These are phyloP conservation scores for Epinephelus coioides DNA, from an alignment of 2,797 vertebrate species.

Conservation along the genomic window DNA sequence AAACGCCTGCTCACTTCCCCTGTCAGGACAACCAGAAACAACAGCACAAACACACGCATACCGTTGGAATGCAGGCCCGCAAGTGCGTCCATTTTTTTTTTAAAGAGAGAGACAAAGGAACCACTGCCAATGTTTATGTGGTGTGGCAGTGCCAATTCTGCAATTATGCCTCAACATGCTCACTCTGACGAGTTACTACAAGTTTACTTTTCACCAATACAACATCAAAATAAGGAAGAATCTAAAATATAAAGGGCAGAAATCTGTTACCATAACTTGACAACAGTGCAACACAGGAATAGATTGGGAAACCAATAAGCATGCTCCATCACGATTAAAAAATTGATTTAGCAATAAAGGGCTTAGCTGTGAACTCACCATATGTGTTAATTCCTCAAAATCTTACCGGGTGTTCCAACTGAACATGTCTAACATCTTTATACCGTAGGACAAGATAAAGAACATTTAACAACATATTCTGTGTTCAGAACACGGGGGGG, in stretches of 20 bases:
- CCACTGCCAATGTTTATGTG: conserved; percentile 59
- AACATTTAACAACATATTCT: conserved; percentile 9
- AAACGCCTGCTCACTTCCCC: conserved; percentile 74
- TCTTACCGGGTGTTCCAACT: not conserved
- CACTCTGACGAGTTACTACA: conserved; percentile 62
- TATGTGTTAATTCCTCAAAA: not conserved
- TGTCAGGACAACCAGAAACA: conserved; percentile 75
- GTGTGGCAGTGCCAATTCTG: conserved; percentile 57
- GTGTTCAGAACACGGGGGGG: not conserved
- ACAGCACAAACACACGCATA: conserved; percentile 65
- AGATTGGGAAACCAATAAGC: not conserved
- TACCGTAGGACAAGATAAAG: not conserved
- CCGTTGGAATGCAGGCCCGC: conserved; percentile 69
- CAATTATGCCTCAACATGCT: conserved; percentile 77
- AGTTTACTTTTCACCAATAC: conserved; percentile 46
- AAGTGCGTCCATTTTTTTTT: conserved; percentile 51
- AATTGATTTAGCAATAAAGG: not conserved
- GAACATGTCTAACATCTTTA: not conserved
- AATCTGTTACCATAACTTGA: conserved; percentile 7
- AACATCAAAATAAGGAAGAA: conserved; percentile 37
- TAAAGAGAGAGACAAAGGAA: conserved; percentile 58
- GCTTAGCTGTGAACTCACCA: not conserved
- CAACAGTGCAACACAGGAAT: not conserved
- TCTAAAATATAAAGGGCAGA: not conserved
- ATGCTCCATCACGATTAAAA: not conserved